Percentiles rank a stretch among this genome's conserved stretches.
Conservation (phyloP, 2,888 invertebrate species). For the Philaethria dido region DNA sequence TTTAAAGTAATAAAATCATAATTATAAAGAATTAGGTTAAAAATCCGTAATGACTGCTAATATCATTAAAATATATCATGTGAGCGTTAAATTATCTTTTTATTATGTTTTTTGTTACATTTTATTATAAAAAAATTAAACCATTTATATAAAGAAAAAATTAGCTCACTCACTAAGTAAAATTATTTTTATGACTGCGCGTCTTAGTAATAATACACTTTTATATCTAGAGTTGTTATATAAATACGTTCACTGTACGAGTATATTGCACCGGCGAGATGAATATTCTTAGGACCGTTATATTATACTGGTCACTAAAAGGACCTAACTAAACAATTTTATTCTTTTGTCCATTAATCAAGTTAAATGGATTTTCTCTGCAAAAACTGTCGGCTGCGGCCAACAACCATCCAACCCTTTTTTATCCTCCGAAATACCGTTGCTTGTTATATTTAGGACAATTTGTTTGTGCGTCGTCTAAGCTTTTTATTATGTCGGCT, state of each 20-base stretch:
- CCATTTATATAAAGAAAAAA: neutral
- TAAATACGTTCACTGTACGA: slow-evolving; percentile 10
- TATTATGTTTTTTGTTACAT: neutral
- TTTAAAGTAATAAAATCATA: neutral
- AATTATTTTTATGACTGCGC: neutral
- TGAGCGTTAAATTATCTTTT: slow-evolving; percentile 9
- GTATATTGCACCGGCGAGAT: slow-evolving; percentile 42
- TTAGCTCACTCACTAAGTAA: neutral
- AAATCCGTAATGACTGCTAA: neutral
- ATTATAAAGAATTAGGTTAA: neutral
- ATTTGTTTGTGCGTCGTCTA: slow-evolving; percentile 64
- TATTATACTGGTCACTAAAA: slow-evolving; percentile 43
- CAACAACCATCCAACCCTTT: slow-evolving; percentile 60
- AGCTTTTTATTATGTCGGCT: slow-evolving; percentile 73
- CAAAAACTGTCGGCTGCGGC: slow-evolving; percentile 64
- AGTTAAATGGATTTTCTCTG: slow-evolving; percentile 69
- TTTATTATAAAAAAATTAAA: neutral
- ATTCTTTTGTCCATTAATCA: slow-evolving; percentile 76
- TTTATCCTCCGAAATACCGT: slow-evolving; percentile 65
- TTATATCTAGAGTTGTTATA: neutral
- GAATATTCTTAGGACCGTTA: slow-evolving; percentile 48
- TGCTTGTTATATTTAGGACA: slow-evolving; percentile 71
- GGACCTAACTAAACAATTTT: slow-evolving; percentile 65
- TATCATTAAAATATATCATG: neutral
- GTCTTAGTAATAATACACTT: neutral